phyloP scores from a whole-genome alignment of 2,888 invertebrate species.

The Drosophila ustulata region DNA sequence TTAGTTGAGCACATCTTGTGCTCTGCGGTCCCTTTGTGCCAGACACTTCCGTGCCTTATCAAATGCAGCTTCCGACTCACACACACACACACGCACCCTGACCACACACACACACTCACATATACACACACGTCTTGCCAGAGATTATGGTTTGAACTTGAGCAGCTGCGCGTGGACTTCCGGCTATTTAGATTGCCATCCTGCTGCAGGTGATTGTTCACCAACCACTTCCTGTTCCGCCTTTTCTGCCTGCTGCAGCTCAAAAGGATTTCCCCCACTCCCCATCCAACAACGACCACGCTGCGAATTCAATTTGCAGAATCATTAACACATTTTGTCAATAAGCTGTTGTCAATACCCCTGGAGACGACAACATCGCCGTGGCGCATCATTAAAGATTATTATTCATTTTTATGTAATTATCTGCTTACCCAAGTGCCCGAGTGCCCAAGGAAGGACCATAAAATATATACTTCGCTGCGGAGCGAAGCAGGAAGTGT shows the following conservation, averaged over 20 bases:
- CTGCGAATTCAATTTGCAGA: slow-evolving; percentile 68
- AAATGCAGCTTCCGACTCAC: slow-evolving; percentile 59
- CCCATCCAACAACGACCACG: background rate
- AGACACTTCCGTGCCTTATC: slow-evolving; percentile 69
- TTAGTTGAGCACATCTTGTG: slow-evolving; percentile 35
- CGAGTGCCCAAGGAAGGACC: slow-evolving; percentile 35
- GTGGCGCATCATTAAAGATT: slow-evolving; percentile 59
- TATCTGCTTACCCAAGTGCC: slow-evolving; percentile 64
- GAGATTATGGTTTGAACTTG: slow-evolving; percentile 55
- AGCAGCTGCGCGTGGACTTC: slow-evolving; percentile 54
- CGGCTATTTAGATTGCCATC: slow-evolving; percentile 69
- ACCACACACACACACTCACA: slow-evolving; percentile 7
- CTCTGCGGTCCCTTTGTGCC: slow-evolving; percentile 29
- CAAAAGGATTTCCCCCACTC: slow-evolving; percentile 6
- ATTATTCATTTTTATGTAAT: slow-evolving; percentile 78
- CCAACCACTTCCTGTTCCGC: slow-evolving; percentile 37
- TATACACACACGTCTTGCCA: background rate
- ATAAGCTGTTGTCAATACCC: slow-evolving; percentile 71
- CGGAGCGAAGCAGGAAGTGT: background rate
- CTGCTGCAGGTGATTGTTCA: slow-evolving; percentile 65
- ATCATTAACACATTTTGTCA: slow-evolving; percentile 76
- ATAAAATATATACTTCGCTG: slow-evolving; percentile 38
- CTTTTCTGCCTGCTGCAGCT: slow-evolving; percentile 1
- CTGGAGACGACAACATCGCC: slow-evolving; percentile 31
- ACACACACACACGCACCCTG: slow-evolving; percentile 16